Evolutionary conservation across 2,888 invertebrate species (phyloP).

Genomic region (Stenurella melanura): DNA sequence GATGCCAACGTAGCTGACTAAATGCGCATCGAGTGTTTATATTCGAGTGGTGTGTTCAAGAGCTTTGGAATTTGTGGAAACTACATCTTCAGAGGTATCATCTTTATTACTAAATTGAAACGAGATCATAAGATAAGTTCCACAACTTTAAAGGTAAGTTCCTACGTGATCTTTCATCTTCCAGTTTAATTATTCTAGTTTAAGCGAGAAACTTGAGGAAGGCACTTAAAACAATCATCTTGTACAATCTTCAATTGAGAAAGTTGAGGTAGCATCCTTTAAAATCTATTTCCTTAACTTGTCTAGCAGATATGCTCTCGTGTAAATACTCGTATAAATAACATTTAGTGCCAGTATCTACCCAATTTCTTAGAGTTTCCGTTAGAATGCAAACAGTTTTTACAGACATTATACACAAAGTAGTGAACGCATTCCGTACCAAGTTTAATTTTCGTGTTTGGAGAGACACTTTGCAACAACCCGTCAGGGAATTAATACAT

Average conservation of each 20-base stretch:
- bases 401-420: not conserved
- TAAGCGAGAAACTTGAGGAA: too few relatives aligned
- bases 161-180: too few relatives aligned
- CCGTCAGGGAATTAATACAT: conserved; percentile 12
- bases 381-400: not conserved
- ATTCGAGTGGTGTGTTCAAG: too few relatives aligned
- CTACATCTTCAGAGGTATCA: too few relatives aligned
- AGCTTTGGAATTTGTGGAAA: too few relatives aligned
- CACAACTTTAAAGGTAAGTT: too few relatives aligned
- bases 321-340: not conserved
- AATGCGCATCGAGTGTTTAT: too few relatives aligned
- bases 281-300: not conserved
- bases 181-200: too few relatives aligned
- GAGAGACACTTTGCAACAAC: not conserved
- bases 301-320: not conserved
- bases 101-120: too few relatives aligned
- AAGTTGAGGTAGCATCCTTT: not conserved
- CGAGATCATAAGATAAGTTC: too few relatives aligned
- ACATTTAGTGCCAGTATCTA: not conserved
- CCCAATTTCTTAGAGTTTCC: not conserved
- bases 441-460: conserved; percentile 9
- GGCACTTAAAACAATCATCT: too few relatives aligned
- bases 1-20: too few relatives aligned
- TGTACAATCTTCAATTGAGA: not conserved
- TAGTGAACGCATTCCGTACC: not conserved